These are phyloP conservation scores for Pseudomyrmex cubaensis DNA, from an alignment of 1,140 invertebrate species.

Conservation along the genomic window DNA sequence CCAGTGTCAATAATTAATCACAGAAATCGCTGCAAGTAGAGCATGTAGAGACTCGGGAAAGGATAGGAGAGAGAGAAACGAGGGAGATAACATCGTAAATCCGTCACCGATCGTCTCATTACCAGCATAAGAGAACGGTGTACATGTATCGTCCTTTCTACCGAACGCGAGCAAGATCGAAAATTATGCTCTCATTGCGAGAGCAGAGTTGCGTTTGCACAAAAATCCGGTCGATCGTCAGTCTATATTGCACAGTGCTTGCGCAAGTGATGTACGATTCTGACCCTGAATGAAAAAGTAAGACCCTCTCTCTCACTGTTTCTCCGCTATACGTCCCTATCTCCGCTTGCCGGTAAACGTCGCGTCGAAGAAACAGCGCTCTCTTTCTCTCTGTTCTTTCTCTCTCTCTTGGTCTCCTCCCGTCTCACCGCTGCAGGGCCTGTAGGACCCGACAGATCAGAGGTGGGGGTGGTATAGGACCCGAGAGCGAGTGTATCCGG, in stretches of 20 bases:
- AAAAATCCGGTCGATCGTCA: conserved; percentile 78
- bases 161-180: conserved; percentile 56
- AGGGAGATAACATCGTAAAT: conserved; percentile 76
- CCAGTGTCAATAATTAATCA: background rate
- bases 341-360: conserved; percentile 61
- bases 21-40: too few relatives aligned
- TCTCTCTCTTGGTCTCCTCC: background rate
- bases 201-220: conserved; percentile 34
- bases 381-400: conserved; percentile 35
- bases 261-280: conserved; percentile 82
- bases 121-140: conserved; percentile 47
- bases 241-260: conserved; percentile 67
- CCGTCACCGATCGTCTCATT: conserved; percentile 78
- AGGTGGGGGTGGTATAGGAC: conserved; percentile 79
- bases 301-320: conserved; percentile 40
- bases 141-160: conserved; percentile 7
- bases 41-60: background rate
- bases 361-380: conserved; percentile 38
- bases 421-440: background rate
- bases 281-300: conserved; percentile 83
- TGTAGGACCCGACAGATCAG: conserved; percentile 48
- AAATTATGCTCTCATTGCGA: conserved; percentile 72
- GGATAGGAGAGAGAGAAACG: conserved; percentile 61
- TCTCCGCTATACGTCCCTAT: conserved; percentile 27
- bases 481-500: conserved; percentile 78